These are phyloP conservation scores for Luidia sarsii DNA, from an alignment of 53 echinoderm and acorn worm species.

Conservation along the genomic window DNA sequence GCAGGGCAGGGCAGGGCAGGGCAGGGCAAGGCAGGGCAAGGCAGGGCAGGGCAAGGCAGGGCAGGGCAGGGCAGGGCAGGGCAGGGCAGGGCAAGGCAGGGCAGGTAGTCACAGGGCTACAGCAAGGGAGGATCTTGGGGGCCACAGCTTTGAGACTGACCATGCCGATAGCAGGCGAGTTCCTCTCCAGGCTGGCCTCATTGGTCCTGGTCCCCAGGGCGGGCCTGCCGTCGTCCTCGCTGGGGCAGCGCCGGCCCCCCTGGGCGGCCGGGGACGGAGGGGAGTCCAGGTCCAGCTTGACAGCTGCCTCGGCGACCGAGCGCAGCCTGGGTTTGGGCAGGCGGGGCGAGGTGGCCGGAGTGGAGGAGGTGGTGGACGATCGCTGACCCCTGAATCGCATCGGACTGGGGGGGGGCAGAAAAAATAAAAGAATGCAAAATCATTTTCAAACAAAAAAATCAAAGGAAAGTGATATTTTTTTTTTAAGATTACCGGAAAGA, in stretches of 20 bases:
- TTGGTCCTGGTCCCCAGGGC: slow-evolving; percentile 34
- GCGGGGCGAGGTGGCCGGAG: slow-evolving; percentile 6
- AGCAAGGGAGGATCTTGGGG: too few relatives aligned
- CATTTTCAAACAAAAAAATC: neutral
- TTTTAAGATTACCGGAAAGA: too few relatives aligned
- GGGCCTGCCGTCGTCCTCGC: neutral
- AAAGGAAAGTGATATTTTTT: too few relatives aligned
- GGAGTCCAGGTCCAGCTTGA: slow-evolving; percentile 31
- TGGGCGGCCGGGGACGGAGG: neutral
- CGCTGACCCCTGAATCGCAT: slow-evolving; percentile 7
- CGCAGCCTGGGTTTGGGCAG: neutral
- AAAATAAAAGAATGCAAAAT: neutral
- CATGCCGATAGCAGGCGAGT: slow-evolving; percentile 33
- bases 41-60: too few relatives aligned
- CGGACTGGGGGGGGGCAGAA: slow-evolving; percentile 8
- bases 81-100: too few relatives aligned
- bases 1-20: too few relatives aligned
- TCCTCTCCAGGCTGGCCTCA: neutral
- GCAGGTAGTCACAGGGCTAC: too few relatives aligned
- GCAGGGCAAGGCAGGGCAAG: too few relatives aligned
- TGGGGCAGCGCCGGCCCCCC: neutral
- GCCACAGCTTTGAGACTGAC: too few relatives aligned
- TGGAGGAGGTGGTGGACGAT: slow-evolving; percentile 17
- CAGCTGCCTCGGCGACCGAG: neutral
- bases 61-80: too few relatives aligned